A percentile compares a stretch with the other conserved stretches of the same genome.
Evolutionary conservation across 2,113 vertebrate genomes (phyloP).

Genomic region (human): DNA sequence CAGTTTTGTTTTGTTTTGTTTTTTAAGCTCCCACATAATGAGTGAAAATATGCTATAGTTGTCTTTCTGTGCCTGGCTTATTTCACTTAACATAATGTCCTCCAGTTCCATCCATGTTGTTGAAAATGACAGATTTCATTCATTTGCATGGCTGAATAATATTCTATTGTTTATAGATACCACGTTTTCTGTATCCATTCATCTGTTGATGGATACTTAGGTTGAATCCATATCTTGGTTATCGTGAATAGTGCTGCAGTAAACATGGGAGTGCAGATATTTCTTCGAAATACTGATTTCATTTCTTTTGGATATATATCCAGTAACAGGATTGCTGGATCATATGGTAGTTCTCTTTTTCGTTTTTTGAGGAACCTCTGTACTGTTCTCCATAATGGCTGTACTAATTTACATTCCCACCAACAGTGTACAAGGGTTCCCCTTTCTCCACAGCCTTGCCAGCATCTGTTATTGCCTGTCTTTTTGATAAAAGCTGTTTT

Average conservation of each 20-base stretch:
- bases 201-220: not conserved
- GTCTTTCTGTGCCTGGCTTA: not conserved
- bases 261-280: not conserved
- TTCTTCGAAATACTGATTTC: not conserved
- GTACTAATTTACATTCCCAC: not conserved
- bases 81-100: not conserved
- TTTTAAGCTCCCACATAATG: not conserved
- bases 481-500: not conserved
- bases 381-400: not conserved
- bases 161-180: not conserved
- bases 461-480: not conserved
- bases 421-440: not conserved
- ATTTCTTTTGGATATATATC: not conserved
- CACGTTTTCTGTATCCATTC: not conserved
- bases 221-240: not conserved
- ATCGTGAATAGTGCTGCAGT: not conserved
- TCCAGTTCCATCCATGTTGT: not conserved
- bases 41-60: not conserved
- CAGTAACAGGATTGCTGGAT: not conserved
- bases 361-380: not conserved
- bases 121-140: not conserved
- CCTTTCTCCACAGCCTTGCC: not conserved
- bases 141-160: not conserved
- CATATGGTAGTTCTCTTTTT: not conserved
- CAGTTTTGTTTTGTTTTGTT: not conserved